Evolutionary conservation across 2,113 vertebrate species (phyloP).

Genomic region (Eurystomus gularis): DNA sequence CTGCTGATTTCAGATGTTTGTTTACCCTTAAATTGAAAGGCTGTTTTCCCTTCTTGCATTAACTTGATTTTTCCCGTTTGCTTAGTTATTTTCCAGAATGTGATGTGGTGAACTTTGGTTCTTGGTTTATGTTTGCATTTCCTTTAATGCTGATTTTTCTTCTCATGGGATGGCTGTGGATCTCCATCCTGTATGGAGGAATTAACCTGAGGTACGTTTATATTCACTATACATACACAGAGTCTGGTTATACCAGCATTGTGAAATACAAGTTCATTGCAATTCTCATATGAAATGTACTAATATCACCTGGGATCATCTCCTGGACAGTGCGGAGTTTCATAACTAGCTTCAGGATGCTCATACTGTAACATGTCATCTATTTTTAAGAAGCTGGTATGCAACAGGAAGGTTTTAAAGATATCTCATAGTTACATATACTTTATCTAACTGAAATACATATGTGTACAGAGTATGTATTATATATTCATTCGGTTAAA

Average conservation of each 20-base stretch:
- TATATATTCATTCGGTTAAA: neutral
- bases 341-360: neutral
- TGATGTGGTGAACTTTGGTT: slow-evolving; percentile 94
- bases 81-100: slow-evolving; percentile 92
- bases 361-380: neutral
- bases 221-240: neutral
- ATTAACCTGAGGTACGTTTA: slow-evolving; percentile 82
- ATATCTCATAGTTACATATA: neutral
- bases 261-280: neutral
- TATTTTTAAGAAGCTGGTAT: neutral
- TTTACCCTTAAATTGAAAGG: neutral
- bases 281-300: neutral
- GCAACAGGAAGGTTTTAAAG: neutral
- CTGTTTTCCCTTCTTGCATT: slow-evolving; percentile 29
- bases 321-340: neutral
- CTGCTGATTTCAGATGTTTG: slow-evolving; percentile 10
- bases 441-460: neutral
- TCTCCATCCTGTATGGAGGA: slow-evolving; percentile 88
- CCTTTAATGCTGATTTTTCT: slow-evolving; percentile 94
- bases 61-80: slow-evolving; percentile 54
- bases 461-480: rapidly evolving
- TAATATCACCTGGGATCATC: neutral
- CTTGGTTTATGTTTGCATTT: slow-evolving; percentile 96
- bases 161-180: slow-evolving; percentile 92
- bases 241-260: neutral